These are phyloP conservation scores for Catostylus mosaicus DNA, from an alignment of 30 jellyfish, hydroid and myxozoan species.

Conservation along the genomic window DNA sequence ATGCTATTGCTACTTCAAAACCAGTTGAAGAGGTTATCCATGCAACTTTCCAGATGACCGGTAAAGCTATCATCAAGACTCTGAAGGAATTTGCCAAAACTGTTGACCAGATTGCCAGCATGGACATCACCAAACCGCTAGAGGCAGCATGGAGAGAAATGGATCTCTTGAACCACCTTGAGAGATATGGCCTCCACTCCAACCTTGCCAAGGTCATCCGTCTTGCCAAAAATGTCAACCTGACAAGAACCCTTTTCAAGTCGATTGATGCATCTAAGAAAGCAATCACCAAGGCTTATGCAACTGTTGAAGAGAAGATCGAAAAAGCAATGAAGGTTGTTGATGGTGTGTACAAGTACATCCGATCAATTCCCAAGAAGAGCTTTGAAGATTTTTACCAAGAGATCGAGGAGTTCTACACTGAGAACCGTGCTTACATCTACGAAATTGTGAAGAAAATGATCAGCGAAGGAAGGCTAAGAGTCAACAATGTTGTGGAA, in stretches of 20 bases:
- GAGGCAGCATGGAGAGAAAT: conserved; percentile 84
- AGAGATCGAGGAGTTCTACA: conserved; percentile 63
- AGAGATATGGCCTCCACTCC: conserved; percentile 77
- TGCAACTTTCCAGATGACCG: conserved; percentile 61
- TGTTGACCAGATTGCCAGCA: conserved; percentile 70
- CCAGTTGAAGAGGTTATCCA: conserved; percentile 75
- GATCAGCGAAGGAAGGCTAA: conserved; percentile 13
- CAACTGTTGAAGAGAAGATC: conserved; percentile 33
- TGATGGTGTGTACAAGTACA: conserved; percentile 65
- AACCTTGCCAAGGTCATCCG: conserved; percentile 50
- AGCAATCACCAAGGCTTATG: conserved; percentile 49
- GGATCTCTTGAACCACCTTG: conserved; percentile 77
- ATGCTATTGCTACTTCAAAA: conserved; percentile 59
- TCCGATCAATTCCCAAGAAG: conserved; percentile 83
- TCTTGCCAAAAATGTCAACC: conserved; percentile 71
- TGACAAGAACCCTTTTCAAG: conserved; percentile 59
- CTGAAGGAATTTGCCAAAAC: conserved; percentile 64
- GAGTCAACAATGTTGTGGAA: conserved; percentile 10
- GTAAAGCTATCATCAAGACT: conserved; percentile 57
- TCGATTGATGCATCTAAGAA: conserved; percentile 42
- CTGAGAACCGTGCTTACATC: conserved; percentile 48
- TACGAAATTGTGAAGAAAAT: conserved; percentile 32
- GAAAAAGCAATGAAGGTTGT: conserved; percentile 28
- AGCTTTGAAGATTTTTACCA: conserved; percentile 80
- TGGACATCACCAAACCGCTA: conserved; percentile 81